Conservation (phyloP, 2,113 vertebrate species). For the Cebus imitator region DNA sequence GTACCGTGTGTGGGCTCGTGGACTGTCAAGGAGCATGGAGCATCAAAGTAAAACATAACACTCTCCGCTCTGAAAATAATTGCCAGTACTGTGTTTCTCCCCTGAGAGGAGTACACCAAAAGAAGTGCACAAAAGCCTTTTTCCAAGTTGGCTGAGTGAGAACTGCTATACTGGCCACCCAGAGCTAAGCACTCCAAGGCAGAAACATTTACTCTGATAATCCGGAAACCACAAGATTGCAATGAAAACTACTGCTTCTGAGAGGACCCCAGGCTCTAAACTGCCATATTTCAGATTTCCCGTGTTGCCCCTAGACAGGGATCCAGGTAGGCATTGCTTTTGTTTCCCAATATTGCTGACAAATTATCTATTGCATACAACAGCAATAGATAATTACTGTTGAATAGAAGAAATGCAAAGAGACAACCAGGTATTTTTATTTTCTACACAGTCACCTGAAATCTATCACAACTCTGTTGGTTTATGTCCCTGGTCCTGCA, state of each 20-base stretch:
- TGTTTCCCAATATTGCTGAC: not conserved
- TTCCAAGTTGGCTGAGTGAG: not conserved
- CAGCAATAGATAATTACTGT: not conserved
- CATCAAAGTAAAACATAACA: not conserved
- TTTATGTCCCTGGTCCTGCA: not conserved
- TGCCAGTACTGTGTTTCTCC: rapidly evolving
- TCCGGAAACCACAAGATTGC: not conserved
- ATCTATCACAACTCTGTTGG: not conserved
- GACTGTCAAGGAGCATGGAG: not conserved
- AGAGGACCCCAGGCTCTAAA: not conserved
- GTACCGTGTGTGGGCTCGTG: rapidly evolving
- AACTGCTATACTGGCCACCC: not conserved
- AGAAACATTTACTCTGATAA: not conserved
- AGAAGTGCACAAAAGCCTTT: rapidly evolving
- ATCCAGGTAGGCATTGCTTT: not conserved
- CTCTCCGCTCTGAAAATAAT: not conserved
- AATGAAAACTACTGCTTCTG: rapidly evolving
- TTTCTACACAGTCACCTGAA: not conserved
- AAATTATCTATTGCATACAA: not conserved
- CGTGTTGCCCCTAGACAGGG: no score
- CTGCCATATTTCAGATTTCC: no score
- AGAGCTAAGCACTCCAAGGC: rapidly evolving
- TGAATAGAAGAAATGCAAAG: not conserved
- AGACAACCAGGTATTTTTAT: not conserved
- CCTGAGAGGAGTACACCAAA: not conserved